Conservation (phyloP, 2,888 invertebrate species). For the Dermolepida albohirtum region DNA sequence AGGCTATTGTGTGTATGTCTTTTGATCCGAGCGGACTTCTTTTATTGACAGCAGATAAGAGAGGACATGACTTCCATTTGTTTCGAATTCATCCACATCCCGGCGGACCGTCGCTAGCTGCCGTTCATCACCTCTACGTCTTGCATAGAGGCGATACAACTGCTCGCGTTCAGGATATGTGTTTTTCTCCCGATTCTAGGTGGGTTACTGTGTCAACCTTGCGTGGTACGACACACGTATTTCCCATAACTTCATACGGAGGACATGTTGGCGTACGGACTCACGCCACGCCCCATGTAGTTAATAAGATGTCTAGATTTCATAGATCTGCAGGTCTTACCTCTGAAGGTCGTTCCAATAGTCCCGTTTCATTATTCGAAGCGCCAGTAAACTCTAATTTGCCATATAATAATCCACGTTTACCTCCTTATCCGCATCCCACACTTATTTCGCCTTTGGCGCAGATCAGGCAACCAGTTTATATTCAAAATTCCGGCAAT, state of each 20-base stretch:
- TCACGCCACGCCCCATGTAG: conserved; percentile 93
- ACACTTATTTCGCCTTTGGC: conserved; percentile 83
- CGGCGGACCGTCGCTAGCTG: conserved; percentile 85
- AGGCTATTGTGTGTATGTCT: conserved; percentile 88
- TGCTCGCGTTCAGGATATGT: conserved; percentile 91
- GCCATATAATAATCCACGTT: conserved; percentile 87
- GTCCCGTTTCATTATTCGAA: conserved; percentile 71
- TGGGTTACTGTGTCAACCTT: conserved; percentile 98
- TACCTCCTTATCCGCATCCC: conserved; percentile 92
- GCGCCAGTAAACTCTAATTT: conserved; percentile 65
- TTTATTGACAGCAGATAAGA: conserved; percentile 89
- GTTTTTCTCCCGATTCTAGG: conserved; percentile 91
- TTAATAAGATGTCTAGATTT: conserved; percentile 92
- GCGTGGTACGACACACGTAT: conserved; percentile 97
- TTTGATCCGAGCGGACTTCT: conserved; percentile 93
- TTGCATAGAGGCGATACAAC: conserved; percentile 96
- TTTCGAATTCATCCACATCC: conserved; percentile 92
- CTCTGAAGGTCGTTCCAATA: conserved; percentile 76
- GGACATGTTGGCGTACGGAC: conserved; percentile 92
- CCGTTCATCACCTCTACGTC: conserved; percentile 95
- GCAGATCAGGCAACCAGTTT: conserved; percentile 81
- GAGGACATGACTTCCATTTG: conserved; percentile 96
- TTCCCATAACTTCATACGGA: conserved; percentile 96
- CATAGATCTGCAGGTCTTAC: conserved; percentile 94
- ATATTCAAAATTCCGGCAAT: conserved; percentile 67